Conservation (phyloP, 2,888 invertebrate genomes). For the Drosophila buzzatii region DNA sequence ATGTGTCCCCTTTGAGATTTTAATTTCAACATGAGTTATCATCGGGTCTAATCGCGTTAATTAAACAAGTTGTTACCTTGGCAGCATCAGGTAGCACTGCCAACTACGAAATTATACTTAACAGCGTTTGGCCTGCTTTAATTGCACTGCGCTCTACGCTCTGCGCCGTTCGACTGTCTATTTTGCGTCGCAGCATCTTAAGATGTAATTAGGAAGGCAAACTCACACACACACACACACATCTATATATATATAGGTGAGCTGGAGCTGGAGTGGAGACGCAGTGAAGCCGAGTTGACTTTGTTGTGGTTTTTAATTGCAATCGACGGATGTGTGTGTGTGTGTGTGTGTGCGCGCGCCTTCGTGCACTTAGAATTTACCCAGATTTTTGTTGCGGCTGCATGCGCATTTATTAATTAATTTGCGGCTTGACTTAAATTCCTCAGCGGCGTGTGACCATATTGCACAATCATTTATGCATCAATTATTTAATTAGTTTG, state of each 20-base stretch:
- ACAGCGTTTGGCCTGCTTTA: slow-evolving; percentile 52
- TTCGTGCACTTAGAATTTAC: neutral
- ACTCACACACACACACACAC: neutral
- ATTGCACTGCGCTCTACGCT: slow-evolving; percentile 39
- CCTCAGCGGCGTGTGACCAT: slow-evolving; percentile 19
- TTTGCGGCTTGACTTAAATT: slow-evolving; percentile 51
- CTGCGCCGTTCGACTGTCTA: slow-evolving; percentile 47
- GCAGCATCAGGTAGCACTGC: slow-evolving; percentile 15
- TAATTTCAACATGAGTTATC: slow-evolving; percentile 69
- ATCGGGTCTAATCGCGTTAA: slow-evolving; percentile 77
- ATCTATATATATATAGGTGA: neutral
- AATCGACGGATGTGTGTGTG: slow-evolving; percentile 15
- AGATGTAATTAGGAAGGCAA: slow-evolving; percentile 57
- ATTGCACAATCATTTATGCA: slow-evolving; percentile 36
- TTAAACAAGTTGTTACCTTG: slow-evolving; percentile 77
- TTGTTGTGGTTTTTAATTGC: slow-evolving; percentile 68
- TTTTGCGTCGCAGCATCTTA: slow-evolving; percentile 41
- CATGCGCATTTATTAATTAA: slow-evolving; percentile 56
- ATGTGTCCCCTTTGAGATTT: slow-evolving; percentile 56
- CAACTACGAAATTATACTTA: slow-evolving; percentile 10
- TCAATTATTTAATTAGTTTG: slow-evolving; percentile 54
- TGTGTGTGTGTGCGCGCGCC: neutral
- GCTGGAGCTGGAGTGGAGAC: neutral
- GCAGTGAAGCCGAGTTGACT: slow-evolving; percentile 38
- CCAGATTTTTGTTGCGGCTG: slow-evolving; percentile 7